A percentile compares a stretch with the other conserved stretches of the same genome.
Conservation (phyloP, 2,797 vertebrate genomes). For the Mycteria americana region DNA sequence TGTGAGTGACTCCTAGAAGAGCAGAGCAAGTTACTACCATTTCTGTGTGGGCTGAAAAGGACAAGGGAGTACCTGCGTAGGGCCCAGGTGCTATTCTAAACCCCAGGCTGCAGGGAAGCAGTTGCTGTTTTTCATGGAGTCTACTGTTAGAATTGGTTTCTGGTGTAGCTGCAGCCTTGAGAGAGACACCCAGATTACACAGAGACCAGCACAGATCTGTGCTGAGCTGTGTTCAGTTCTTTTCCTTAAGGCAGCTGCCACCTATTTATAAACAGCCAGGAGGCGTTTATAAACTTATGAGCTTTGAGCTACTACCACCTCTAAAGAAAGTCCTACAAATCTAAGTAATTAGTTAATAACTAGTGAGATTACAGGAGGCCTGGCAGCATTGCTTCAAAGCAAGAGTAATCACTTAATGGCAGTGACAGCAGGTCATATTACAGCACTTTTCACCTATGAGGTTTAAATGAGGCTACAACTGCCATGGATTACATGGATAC, state of each 20-base stretch:
- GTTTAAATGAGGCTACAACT: background rate
- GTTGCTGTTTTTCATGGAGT: background rate
- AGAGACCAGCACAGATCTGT: background rate
- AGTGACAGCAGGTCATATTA: fast-evolving
- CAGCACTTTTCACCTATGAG: fast-evolving
- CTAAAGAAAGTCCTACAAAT: background rate
- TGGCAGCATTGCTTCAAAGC: background rate
- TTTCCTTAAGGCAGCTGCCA: background rate
- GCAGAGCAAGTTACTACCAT: background rate
- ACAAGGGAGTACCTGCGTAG: background rate
- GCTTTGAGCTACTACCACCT: background rate
- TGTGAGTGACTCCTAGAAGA: fast-evolving
- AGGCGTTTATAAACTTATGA: background rate
- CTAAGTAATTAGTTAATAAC: background rate
- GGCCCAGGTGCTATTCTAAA: background rate
- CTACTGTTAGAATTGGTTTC: background rate
- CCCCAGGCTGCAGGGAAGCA: background rate
- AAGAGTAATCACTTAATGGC: too few relatives aligned
- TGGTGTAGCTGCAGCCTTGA: background rate
- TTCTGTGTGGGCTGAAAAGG: background rate
- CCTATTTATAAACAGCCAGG: background rate
- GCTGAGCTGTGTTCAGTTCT: background rate
- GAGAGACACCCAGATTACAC: fast-evolving
- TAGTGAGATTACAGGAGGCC: background rate
- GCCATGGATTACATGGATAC: too few relatives aligned